Base-by-base conservation (phyloP, 2,113 vertebrate species). In the Oncorhynchus gorbuscha region DNA sequence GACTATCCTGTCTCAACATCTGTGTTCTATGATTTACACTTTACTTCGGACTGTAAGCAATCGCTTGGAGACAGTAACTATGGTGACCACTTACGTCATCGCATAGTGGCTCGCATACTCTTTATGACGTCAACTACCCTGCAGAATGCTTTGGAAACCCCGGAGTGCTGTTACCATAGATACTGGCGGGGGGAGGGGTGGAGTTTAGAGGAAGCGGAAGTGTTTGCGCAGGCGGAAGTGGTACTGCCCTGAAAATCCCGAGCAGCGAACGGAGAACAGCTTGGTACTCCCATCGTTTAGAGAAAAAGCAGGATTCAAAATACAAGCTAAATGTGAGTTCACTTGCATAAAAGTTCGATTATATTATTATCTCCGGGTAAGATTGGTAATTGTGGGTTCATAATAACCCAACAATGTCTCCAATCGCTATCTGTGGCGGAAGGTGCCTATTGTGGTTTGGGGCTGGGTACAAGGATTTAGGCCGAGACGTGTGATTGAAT, bases 131-230 rank as follows among this genome's bases (percentile, higher is more conserved):
- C 87, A 90, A 90, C 84, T 83, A 84, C 91, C 94, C 91, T 94
- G 90, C 59, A 87, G 89, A 81, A 83, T 82, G 87, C 83, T 76
- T 73, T 32, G 85, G 85, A 93, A 89, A 93, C 93, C 94, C 93
- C 93, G 83, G 76, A 84, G 79, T 77, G 49, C 24, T 75, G 92
- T 94, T 83, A 72, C 90, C 83, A 73, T 85, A 88, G 93, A 88
- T 81, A 94, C 89, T 55, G 87, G 88, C 84, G 87, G 90, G 91
- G 91, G 90, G 89, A 88, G 91, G 90, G 90, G 93, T 82, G 91
- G 89, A 87, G 90, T 87, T 92, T 90, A 87, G 89, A 93, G 94
- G 92, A 94, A 94, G 94, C 94, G 94, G 94, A 94, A 94, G 93
- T 94, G 90, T 93, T 90, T 93, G 89, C 90, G 86, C 88, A 90